Conservation (phyloP, 2,113 vertebrate genomes). For the Aegypius monachus region DNA sequence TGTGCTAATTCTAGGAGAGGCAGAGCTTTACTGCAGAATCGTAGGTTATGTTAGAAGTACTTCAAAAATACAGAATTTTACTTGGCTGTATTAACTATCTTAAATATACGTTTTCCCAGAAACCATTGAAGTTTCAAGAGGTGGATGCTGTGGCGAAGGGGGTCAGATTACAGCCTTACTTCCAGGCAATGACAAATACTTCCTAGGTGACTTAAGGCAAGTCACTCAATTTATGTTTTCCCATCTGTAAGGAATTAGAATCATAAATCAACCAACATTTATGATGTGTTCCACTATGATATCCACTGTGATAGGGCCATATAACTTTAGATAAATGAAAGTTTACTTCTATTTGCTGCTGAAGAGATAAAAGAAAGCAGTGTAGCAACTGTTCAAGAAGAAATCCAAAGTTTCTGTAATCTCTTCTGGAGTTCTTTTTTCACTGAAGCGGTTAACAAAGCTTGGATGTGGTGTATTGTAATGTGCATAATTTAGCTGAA, state of each 20-base stretch:
- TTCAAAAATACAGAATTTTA: background rate
- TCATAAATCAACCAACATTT: background rate
- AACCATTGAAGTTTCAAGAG: background rate
- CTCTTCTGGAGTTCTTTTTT: background rate
- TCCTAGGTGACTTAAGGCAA: background rate
- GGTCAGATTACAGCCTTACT: background rate
- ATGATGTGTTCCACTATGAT: background rate
- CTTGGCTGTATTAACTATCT: background rate
- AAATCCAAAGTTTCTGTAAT: background rate
- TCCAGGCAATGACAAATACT: background rate
- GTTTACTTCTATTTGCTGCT: background rate
- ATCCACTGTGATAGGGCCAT: background rate
- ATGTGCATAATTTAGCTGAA: conserved; percentile 31
- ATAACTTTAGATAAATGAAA: background rate
- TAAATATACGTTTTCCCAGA: background rate
- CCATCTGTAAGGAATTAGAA: background rate
- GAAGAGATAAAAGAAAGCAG: background rate
- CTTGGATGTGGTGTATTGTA: background rate
- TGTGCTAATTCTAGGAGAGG: background rate
- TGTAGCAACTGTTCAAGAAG: background rate
- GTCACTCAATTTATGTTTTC: background rate
- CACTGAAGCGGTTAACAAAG: background rate
- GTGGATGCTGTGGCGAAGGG: background rate
- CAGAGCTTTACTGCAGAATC: background rate
- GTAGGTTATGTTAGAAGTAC: background rate